These are phyloP conservation scores for Plusia festucae DNA, from an alignment of 2,888 invertebrate genomes.

Conservation along the genomic window DNA sequence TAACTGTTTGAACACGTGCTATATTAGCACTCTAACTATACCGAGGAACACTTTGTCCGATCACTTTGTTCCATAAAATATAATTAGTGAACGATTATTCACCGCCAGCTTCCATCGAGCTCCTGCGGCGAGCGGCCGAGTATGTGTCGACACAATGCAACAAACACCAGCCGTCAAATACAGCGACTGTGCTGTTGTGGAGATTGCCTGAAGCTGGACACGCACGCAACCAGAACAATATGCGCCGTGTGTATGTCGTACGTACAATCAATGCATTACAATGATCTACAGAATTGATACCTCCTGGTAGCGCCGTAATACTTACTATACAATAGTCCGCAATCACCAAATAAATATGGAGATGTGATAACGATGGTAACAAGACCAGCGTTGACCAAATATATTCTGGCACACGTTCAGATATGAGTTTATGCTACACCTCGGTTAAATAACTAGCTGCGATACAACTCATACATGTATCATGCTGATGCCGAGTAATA, in stretches of 20 bases:
- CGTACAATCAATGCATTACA: conserved; percentile 17
- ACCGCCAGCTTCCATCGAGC: background rate
- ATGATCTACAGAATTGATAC: conserved; percentile 13
- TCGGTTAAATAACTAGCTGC: background rate
- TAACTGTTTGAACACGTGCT: too few species aligned
- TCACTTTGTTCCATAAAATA: background rate
- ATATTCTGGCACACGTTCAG: background rate
- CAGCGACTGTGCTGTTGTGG: background rate
- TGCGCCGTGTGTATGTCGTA: background rate
- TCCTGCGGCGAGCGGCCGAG: background rate
- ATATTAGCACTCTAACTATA: too few species aligned
- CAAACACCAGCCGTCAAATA: background rate
- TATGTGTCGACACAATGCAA: too few species aligned
- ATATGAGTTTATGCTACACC: background rate
- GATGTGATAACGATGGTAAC: background rate
- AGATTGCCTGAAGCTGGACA: background rate
- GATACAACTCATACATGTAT: background rate
- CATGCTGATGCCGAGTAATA: background rate
- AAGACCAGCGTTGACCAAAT: background rate
- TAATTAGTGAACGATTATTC: background rate
- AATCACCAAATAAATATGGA: conserved; percentile 1
- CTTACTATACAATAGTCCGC: background rate
- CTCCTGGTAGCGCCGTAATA: background rate
- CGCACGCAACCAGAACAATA: background rate
- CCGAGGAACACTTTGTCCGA: background rate